Conservation (phyloP, 2,888 invertebrate genomes). For the Exephanes ischioxanthus region DNA sequence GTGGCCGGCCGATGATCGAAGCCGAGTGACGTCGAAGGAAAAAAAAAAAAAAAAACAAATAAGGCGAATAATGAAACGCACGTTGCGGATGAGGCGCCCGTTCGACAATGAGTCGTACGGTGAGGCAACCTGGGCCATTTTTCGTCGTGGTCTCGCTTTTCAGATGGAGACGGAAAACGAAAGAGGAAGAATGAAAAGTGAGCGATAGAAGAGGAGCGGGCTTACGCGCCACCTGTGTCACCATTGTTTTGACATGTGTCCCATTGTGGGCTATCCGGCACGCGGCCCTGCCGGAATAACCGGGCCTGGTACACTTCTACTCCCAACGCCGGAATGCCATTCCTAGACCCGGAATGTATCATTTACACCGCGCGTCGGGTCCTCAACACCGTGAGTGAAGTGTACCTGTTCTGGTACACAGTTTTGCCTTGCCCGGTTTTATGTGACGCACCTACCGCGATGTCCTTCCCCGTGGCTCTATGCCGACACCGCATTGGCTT, state of each 20-base stretch:
- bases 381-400: constrained; percentile 17
- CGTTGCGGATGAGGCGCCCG: background rate
- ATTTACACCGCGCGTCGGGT: constrained; percentile 59
- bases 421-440: constrained; percentile 3
- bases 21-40: constrained; percentile 15
- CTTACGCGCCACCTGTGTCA: constrained; percentile 79
- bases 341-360: constrained; percentile 6
- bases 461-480: background rate
- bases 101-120: constrained; percentile 47
- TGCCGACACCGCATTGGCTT: background rate
- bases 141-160: constrained; percentile 43
- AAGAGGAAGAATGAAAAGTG: constrained; percentile 14
- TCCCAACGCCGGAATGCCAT: constrained; percentile 17
- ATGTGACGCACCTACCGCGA: constrained; percentile 12
- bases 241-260: constrained; percentile 84
- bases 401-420: constrained; percentile 33
- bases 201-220: constrained; percentile 7
- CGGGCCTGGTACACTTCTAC: constrained; percentile 27
- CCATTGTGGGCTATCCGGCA: constrained; percentile 77
- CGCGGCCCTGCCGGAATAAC: constrained; percentile 54
- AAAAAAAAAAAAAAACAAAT: background rate
- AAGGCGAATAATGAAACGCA: background rate
- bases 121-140: constrained; percentile 73
- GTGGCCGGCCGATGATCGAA: constrained; percentile 35
- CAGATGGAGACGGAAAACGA: constrained; percentile 28